Evolutionary conservation across 37 sponge, comb jelly and placozoan species (phyloP).

Genomic region (Diacarnus erythraeanus): DNA sequence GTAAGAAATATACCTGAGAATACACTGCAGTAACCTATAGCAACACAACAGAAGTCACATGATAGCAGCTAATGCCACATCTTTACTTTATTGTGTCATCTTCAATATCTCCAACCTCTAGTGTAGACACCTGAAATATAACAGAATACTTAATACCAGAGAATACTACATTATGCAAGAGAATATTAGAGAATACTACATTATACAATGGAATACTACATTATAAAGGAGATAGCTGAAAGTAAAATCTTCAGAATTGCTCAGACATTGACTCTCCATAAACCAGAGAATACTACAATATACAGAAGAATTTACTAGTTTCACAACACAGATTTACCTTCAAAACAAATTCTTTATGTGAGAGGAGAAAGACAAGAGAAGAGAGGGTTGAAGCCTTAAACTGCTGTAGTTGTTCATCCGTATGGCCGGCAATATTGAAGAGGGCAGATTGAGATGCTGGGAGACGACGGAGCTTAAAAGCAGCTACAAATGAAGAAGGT

Average conservation of each 20-base stretch:
- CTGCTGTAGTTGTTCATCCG: conserved; percentile 55
- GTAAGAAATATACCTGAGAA: conserved; percentile 1
- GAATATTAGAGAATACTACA: too few relatives aligned
- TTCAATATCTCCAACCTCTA: background rate
- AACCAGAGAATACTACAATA: too few relatives aligned
- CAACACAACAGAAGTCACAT: background rate
- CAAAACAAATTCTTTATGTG: conserved; percentile 13
- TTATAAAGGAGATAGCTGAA: too few relatives aligned
- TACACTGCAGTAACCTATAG: conserved; percentile 17
- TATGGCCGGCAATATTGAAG: conserved; percentile 59
- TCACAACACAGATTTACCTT: too few relatives aligned
- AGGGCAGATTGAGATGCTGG: conserved; percentile 11
- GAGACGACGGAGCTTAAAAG: conserved; percentile 26
- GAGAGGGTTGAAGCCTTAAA: conserved; percentile 46
- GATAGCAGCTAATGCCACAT: background rate
- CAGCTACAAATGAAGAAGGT: background rate
- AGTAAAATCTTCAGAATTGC: too few relatives aligned
- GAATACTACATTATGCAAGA: too few relatives aligned
- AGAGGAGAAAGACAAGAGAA: conserved; percentile 24
- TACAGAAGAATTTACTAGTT: too few relatives aligned
- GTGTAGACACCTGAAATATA: background rate
- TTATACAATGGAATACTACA: too few relatives aligned
- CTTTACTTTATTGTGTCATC: background rate
- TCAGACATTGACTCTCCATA: too few relatives aligned
- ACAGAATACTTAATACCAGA: too few relatives aligned